Evolutionary conservation across 2,113 vertebrate species (phyloP), one percentile per base, ranked within the genome.

Genomic region (Centrocercus urophasianus): DNA sequence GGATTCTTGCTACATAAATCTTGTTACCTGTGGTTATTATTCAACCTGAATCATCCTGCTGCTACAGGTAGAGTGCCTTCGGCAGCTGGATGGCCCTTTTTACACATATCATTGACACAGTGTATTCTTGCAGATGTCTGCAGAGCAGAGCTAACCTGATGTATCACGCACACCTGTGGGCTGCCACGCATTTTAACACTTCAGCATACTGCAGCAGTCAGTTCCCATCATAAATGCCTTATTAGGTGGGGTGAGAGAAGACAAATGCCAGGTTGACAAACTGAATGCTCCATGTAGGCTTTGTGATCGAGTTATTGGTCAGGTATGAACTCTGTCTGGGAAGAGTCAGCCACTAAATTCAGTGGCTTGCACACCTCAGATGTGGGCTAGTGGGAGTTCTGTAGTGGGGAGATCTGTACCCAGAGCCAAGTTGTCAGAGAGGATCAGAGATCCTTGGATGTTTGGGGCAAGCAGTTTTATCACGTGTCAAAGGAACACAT

Each of bases 271-370:
- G 11, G 28, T 64, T 66, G 18, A 16, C 22, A 11, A 83, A 10
- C 18, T 57, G 17, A 2, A 0, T 40, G n/a, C 4, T 78, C 43
- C 25, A 0, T 0, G 1, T 15, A 73, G 54, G 19, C 57, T 87
- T 79, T 73, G 71, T 8, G 50, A 42, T 72, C 48, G 8, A 71
- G 60, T 4, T 63, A 0, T 43, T 34, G 18, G n/a, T 91, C 6
- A 8, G 24, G 8, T 18, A 2, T 7, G 43, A 48, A 36, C 34
- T 47, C 8, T 24, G 40, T 0, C 15, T 64, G 52, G 12, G 43
- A 61, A 72, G 69, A 81, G 47, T 19, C 47, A 28, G 32, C 40
- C 40, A 40, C 20, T 83, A 83, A 74, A 67, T 6, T 10, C 60
- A 28, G 28, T 34, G 43, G 3, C 3, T 59, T 76, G 80, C 4